Base-by-base conservation (phyloP, 1,140 invertebrate species). In the Argopecten irradians region DNA sequence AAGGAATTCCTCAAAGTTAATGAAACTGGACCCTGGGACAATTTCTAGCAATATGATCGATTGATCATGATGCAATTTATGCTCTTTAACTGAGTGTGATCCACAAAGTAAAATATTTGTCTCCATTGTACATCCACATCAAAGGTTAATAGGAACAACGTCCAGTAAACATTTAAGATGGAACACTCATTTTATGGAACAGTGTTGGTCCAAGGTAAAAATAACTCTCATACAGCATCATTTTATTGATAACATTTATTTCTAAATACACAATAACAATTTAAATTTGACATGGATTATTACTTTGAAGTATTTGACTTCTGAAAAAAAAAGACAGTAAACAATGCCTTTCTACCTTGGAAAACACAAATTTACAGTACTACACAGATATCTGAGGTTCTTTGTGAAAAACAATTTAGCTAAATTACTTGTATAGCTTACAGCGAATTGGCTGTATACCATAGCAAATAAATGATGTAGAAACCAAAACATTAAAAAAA, bases 231-330 rank as follows among this genome's bases (percentile, higher is more conserved):
- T 46, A 46, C 43, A 46, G 22, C 11, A 46, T 46, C 5, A 46
- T 71, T 71, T 71, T n/a, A 71, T 71, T 71, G 55, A 71, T 71
- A 71, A 71, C 55, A 71, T 71, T 71, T 71, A 71, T 71, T 71
- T 71, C 55, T 71, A 71, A 71, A 71, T 71, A 71, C 55, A 71
- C n/a, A 71, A 71, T 71, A 71, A 71, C 55, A 71, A 71, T 71
- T 71, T 71, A 71, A 71, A 71, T 71, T 71, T 71, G 55, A 71
- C 55, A 71, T 71, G 55, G 55, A 71, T 71, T 71, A 71, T 71
- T 71, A 71, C 55, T 71, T 71, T 71, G 55, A 71, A 71, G 55
- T 71, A 71, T 71, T 71, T 71, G 55, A 71, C 55, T 71, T 71
- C 55, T 71, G 55, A 71, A 71, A 71, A 71, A n/a, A 71, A 71